Base-by-base conservation (phyloP, 2,888 invertebrate genomes). In the Macaria liturata region DNA sequence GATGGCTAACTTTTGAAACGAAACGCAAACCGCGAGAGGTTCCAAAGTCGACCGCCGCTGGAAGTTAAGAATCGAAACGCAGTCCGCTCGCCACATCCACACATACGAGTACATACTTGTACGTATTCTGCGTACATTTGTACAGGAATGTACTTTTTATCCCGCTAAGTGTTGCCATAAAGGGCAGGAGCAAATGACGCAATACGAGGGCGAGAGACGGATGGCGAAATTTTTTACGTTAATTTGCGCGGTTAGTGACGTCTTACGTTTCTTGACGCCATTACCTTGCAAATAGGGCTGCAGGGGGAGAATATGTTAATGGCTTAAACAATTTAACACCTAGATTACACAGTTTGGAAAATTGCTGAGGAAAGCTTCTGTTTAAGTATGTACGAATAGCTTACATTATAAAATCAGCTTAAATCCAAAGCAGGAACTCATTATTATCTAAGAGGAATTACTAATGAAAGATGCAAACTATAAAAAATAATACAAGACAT, bases 211-310 rank as follows among this genome's bases (percentile, higher is more conserved):
- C 67, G 69, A 61, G 72, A 76, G 82, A 82, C 77, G 78, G 86
- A 90, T 87, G 88, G 88, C 87, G 89, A 86, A 87, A 90, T 92
- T 92, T 91, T 91, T 91, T 91, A 92, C 91, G 91, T 88, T 92
- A 92, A 92, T 92, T 91, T 80, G 70, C 81, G 80, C 80, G 82
- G 78, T 85, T 85, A 88, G 86, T 88, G 88, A 88, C 90, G 88
- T 83, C 84, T 88, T 85, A 88, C 88, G 88, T 88, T 84, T n/a
- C 6, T 5, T 80, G 71, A 65, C 72, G 74, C 76, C 82, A 49
- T 49, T 43, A 37, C 44, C 44, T 85, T 69, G 67, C 69, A 71
- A 73, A 67, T 67, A 65, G 66, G 66, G 61, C 66, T 75, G 80
- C 79, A 80, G 75, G 74, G 74, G 77, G 75, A 61, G 62, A 54